Base-by-base conservation (phyloP, 2,888 invertebrate genomes). In the Perizoma affinitatum region DNA sequence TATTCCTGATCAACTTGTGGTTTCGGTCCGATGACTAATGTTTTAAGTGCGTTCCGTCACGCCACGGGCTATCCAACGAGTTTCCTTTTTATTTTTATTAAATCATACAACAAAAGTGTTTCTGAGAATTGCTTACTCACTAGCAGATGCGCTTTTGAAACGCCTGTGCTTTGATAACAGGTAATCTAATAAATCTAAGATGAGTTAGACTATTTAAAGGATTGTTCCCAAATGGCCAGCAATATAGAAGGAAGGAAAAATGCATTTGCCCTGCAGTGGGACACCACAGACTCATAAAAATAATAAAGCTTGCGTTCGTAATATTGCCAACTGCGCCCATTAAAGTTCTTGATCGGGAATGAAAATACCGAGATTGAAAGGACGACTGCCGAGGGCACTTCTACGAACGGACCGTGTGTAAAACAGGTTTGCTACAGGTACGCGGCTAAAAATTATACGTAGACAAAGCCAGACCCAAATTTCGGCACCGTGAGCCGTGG, bases 351-450 rank as follows among this genome's bases (percentile, higher is more conserved):
- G 74, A 69, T 66, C 71, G 64, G 71, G 73, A 76, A 82, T 80
- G 73, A 75, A 78, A 73, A 75, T 67, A 58, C 61, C 67, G 73
- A 82, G 80, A 84, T 83, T 38, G 83, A 87, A 82, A 79, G 78
- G 72, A 78, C 72, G 78, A 73, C 76, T 78, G 75, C 75, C 73
- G 75, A 71, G 50, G 63, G 66, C 65, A 67, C 76, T 87, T 86
- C 86, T 86, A 82, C 80, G 84, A 86, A 87, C 74, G 71, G 78
- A 69, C 76, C 71, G 69, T 62, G 61, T 73, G 73, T 78, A 75
- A 83, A 91, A 91, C 91, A 80, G 87, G 91, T 91, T 82, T 83
- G 75, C 75, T 82, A 78, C 90, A 91, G 90, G 91, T 89, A 90
- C 80, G 72, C 84, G 82, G 82, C 81, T 81, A 86, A 88, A 88